Conservation (phyloP, 2,113 vertebrate species). For the Zeus faber region DNA sequence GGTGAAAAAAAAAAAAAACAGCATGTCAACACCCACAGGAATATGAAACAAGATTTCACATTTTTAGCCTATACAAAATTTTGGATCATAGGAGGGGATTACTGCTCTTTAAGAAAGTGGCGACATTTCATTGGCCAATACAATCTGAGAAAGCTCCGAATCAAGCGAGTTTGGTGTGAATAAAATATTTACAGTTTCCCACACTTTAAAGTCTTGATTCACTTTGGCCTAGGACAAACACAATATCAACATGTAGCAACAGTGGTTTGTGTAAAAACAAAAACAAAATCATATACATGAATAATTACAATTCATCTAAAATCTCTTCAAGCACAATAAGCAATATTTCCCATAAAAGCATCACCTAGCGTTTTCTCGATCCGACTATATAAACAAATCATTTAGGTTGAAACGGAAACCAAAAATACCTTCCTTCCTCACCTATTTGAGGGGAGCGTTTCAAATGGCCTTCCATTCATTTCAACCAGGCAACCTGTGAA, state of each 20-base stretch:
- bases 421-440: constrained; percentile 6
- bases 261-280: constrained; percentile 59
- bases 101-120: constrained; percentile 48
- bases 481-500: constrained; percentile 24
- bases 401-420: constrained; percentile 12
- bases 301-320: constrained; percentile 35
- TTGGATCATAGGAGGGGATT: constrained; percentile 9
- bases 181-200: constrained; percentile 55
- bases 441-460: constrained; percentile 14
- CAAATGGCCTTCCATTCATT: constrained; percentile 25
- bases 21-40: not conserved
- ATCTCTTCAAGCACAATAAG: constrained; percentile 14
- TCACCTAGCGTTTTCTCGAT: constrained; percentile 22
- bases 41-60: not conserved
- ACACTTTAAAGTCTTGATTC: constrained; percentile 23
- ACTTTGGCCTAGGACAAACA: constrained; percentile 64
- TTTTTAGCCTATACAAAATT: not conserved
- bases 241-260: constrained; percentile 48
- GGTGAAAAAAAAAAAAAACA: too few species aligned
- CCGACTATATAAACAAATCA: constrained; percentile 19
- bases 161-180: constrained; percentile 44
- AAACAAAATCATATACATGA: constrained; percentile 12
- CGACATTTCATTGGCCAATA: constrained; percentile 61
- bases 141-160: constrained; percentile 57
- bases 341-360: not conserved